These are phyloP conservation scores for Aricia artaxerxes DNA, from an alignment of 2,888 invertebrate species.

Conservation along the genomic window DNA sequence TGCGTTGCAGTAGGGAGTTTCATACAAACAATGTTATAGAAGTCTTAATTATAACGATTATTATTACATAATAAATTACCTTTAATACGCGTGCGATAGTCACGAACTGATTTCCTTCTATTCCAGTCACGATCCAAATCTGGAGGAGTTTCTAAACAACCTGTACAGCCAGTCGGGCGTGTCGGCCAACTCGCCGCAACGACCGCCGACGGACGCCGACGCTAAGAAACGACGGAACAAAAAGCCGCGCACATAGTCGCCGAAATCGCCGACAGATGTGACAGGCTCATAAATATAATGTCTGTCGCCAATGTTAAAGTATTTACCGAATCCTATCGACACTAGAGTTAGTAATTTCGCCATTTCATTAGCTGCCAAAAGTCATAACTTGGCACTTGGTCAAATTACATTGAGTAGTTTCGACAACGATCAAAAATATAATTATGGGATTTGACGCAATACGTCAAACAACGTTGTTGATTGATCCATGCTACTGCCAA, in stretches of 20 bases:
- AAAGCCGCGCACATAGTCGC: constrained; percentile 56
- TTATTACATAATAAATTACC: no score
- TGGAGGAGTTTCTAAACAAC: constrained; percentile 91
- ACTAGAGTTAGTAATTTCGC: background rate
- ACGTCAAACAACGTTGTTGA: no score
- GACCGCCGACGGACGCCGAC: constrained; percentile 48
- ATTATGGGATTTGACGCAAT: no score
- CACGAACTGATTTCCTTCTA: constrained; percentile 8
- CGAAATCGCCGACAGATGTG: background rate
- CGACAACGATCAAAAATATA: no score
- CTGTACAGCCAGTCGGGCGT: constrained; percentile 84
- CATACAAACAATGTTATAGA: no score
- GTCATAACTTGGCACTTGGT: no score
- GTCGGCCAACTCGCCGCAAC: constrained; percentile 50
- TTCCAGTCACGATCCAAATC: constrained; percentile 85
- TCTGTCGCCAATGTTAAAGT: constrained; percentile 44
- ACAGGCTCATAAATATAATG: background rate
- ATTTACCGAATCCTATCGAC: constrained; percentile 36
- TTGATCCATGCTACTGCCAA: no score
- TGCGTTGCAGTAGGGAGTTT: no score
- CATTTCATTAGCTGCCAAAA: background rate
- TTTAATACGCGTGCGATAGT: no score
- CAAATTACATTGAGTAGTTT: no score
- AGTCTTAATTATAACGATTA: no score
- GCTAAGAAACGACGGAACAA: constrained; percentile 67